These are phyloP conservation scores for Adineta ricciae DNA, from an alignment of 2,888 invertebrate species.

Conservation along the genomic window DNA sequence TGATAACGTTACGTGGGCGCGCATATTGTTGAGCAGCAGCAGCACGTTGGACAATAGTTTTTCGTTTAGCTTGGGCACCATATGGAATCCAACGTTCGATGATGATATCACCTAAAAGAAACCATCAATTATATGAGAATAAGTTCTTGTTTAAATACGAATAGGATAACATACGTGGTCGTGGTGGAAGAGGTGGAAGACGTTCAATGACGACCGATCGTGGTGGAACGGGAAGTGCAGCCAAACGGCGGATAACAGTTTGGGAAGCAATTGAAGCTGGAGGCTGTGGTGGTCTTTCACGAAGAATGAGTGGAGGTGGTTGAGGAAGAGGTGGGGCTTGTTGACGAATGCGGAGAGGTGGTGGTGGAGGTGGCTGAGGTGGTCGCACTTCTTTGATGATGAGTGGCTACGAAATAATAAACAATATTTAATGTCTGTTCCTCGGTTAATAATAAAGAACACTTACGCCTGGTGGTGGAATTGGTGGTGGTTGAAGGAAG, in stretches of 20 bases:
- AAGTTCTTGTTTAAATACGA: background rate
- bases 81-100: conserved; percentile 17
- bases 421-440: background rate
- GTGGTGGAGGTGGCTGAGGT: conserved; percentile 20
- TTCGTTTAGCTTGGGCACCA: background rate
- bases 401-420: background rate
- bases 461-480: background rate
- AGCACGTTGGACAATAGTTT: conserved; percentile 2
- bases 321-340: background rate
- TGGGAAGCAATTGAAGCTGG: background rate
- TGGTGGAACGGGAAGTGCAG: conserved; percentile 13
- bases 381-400: conserved; percentile 12
- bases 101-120: background rate
- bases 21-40: background rate
- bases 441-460: background rate
- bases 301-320: background rate
- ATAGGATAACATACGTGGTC: background rate
- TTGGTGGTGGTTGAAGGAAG: conserved; percentile 6
- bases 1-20: background rate
- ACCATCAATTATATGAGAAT: background rate
- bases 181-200: background rate
- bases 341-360: conserved; percentile 7
- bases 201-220: conserved; percentile 12
- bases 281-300: background rate
- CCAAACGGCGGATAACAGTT: background rate